Evolutionary conservation across 2,113 vertebrate genomes (phyloP), one percentile per base, ranked within the genome.

Genomic region (Rhea pennata): DNA sequence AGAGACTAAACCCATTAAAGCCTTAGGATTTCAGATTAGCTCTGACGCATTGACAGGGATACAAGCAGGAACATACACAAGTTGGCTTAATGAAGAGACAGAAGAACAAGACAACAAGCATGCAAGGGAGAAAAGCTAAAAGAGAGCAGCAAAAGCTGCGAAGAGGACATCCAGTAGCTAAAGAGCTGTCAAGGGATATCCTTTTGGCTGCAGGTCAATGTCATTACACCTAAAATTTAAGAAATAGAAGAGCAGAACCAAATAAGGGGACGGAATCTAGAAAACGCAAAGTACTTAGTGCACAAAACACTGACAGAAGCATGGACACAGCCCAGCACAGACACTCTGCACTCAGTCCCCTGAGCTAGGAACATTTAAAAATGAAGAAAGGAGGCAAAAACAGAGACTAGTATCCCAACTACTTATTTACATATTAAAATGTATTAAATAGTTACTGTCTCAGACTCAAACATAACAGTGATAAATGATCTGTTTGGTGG

Each of bases 21-120:
- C 44, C 86, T 84, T 65, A 66, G 90, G 86, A 84, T 92, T 93
- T 92, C 48, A 81, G 94, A 87, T 51, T 39, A 93, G 87, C 71
- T 84, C 61, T 81, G 91, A 82, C 0, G 4, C 53, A 73, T 11
- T 3, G 3, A 66, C 20, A 2, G 31, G 51, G 81, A 50, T 53
- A 58, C 44, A 78, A 62, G 81, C 0, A 4, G 76, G 56, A 87
- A 76, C 0, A 2, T n/a, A 12, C 29, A 73, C 17, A 9, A 33
- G 83, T 31, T 70, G 77, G 83, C 2, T 20, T n/a, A 87, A 86
- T 50, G 39, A 24, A 42, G 12, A 56, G 66, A 29, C n/a, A 51
- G 69, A 24, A 84, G 27, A 81, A 84, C 72, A 46, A 86, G 64
- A 71, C 15, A 71, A 27, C 26, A 85, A 87, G 59, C 6, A 2